Conservation (phyloP, 2,888 invertebrate genomes). For the Agrypnus murinus region DNA sequence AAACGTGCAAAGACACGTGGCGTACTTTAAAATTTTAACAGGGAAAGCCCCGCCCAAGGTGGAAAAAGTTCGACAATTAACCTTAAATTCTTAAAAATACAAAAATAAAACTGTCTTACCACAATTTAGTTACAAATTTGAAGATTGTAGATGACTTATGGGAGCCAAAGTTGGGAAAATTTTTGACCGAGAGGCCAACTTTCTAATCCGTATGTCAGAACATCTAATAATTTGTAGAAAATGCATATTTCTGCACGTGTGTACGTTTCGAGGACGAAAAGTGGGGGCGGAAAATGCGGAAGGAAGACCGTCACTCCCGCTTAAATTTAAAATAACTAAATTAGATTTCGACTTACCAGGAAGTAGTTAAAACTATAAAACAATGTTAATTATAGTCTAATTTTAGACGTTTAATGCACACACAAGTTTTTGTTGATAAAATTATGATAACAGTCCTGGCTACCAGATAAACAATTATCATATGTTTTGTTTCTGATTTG, state of each 20-base stretch:
- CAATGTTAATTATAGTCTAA: constrained; percentile 5
- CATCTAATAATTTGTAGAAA: constrained; percentile 61
- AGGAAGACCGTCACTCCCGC: constrained; percentile 31
- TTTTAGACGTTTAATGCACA: constrained; percentile 23
- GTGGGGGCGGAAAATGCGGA: constrained; percentile 34
- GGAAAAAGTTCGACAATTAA: constrained; percentile 33
- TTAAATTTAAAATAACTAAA: constrained; percentile 23
- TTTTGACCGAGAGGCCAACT: constrained; percentile 21
- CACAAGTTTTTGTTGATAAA: constrained; percentile 43
- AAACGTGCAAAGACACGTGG: constrained; percentile 52
- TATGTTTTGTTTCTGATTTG: constrained; percentile 42
- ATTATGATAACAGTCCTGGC: constrained; percentile 49
- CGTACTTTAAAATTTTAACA: constrained; percentile 19
- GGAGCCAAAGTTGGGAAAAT: not conserved
- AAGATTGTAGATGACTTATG: not conserved
- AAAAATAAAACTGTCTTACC: constrained; percentile 52
- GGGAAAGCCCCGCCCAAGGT: constrained; percentile 53
- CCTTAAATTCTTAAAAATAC: constrained; percentile 11
- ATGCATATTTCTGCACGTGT: constrained; percentile 55
- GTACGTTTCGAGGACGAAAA: constrained; percentile 28
- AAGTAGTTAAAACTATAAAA: not conserved
- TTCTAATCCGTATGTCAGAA: constrained; percentile 56
- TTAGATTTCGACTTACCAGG: constrained; percentile 31
- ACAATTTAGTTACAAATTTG: constrained; percentile 52
- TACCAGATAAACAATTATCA: constrained; percentile 55